A percentile compares a stretch with the other conserved stretches of the same genome.
Conservation (phyloP, 2,888 invertebrate genomes). For the Xanthorhoe designata region DNA sequence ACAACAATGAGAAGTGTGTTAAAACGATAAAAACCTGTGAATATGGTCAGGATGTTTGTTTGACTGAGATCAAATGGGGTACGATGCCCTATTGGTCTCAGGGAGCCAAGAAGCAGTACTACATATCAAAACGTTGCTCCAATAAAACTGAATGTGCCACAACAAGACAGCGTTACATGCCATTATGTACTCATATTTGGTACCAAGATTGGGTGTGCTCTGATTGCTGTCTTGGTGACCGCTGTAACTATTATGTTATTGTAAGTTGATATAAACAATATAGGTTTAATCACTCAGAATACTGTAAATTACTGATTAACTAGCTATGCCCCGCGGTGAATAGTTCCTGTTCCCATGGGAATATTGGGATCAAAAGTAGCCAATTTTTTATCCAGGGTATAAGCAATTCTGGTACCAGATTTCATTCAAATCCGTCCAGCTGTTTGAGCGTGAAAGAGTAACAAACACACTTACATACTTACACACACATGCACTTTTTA, state of each 20-base stretch:
- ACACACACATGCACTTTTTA: too few species aligned
- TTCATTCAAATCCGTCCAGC: too few species aligned
- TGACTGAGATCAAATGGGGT: constrained; percentile 97
- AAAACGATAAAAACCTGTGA: constrained; percentile 97
- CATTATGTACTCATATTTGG: constrained; percentile 95
- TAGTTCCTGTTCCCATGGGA: too few species aligned
- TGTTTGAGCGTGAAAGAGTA: too few species aligned
- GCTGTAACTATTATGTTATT: constrained; percentile 97
- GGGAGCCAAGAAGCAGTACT: constrained; percentile 96
- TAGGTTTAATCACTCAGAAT: too few species aligned
- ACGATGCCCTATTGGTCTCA: constrained; percentile 98
- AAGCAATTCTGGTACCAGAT: too few species aligned
- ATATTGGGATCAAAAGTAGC: too few species aligned
- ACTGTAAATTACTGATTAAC: too few species aligned
- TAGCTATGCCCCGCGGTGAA: too few species aligned
- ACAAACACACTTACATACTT: too few species aligned
- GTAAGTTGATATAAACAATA: constrained; percentile 87
- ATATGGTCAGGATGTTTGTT: constrained; percentile 93
- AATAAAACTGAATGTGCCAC: constrained; percentile 91
- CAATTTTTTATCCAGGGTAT: too few species aligned
- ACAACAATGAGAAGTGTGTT: constrained; percentile 96
- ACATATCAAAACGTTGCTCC: constrained; percentile 96
- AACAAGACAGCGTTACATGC: constrained; percentile 89
- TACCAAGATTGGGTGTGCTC: constrained; percentile 98
- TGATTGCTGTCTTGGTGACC: constrained; percentile 97